Evolutionary conservation across 2,113 vertebrate species (phyloP), one percentile per base, ranked within the genome.

Genomic region (Silurus glanis): DNA sequence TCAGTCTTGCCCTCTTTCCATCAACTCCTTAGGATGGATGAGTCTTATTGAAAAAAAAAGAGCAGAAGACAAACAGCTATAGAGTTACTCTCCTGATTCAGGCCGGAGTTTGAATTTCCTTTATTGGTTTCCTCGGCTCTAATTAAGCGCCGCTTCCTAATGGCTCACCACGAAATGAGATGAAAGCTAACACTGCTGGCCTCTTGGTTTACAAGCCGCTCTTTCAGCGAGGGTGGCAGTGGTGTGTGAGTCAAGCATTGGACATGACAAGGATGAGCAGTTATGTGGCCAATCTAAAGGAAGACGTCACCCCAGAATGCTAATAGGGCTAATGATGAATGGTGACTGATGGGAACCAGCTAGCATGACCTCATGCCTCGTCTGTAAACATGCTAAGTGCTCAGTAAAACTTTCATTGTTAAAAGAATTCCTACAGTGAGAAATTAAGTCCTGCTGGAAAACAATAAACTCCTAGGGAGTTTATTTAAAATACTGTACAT

Each of bases 121-220:
- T 89, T 89, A 83, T 91, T 86, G 72, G 88, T 88, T 84, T 79
- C 49, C 67, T 88, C 58, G 78, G 67, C 74, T 58, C 88, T 88
- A 91, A 90, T 91, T 89, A 91, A 85, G 86, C 83, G 8, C 58
- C 61, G 79, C 69, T 53, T 84, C 67, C 49, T 87, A 85, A 90
- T 90, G 86, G 78, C 84, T 72, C 76, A 49, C 55, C 62, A 83
- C 84, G 90, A 87, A 90, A 88, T 85, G 89, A 86, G 88, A 88
- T 89, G 88, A 88, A 89, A 90, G 89, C 85, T 84, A 51, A 87
- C 82, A 86, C 85, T 83, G 58, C 23, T 75, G 49, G 56, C 85
- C 49, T 91, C 89, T 89, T 87, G 55, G 79, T 85, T 92, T 90
- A 88, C 90, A n/a, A 82, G 80, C 56, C 89, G 56, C 56, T 83